phyloP scores from a whole-genome alignment of 2,888 invertebrate genomes.

The Drosophila helvetica region DNA sequence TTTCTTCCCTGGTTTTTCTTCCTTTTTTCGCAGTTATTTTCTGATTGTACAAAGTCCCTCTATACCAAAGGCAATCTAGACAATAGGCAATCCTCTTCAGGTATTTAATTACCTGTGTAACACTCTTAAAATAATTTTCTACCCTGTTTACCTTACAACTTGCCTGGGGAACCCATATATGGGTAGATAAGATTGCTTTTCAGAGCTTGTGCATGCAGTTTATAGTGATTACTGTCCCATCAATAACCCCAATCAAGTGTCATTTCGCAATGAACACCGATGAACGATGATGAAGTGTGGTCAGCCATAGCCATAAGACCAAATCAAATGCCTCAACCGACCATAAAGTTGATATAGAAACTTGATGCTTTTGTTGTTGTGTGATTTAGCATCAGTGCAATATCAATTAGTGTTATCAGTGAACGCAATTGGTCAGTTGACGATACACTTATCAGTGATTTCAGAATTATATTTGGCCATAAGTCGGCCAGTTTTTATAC shows the following conservation, averaged over 20 bases:
- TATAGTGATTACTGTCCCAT: constrained; percentile 19
- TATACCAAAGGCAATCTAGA: not conserved
- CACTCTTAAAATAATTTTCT: not conserved
- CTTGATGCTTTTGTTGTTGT: constrained; percentile 12
- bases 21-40: not conserved
- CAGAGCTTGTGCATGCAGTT: constrained; percentile 13
- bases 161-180: not conserved
- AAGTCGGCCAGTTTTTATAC: constrained; percentile 34
- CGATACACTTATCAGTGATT: constrained; percentile 59
- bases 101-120: not conserved
- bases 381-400: constrained; percentile 47
- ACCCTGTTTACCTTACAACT: not conserved
- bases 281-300: constrained; percentile 36
- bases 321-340: constrained; percentile 32
- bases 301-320: constrained; percentile 22
- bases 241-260: constrained; percentile 39
- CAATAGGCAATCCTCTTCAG: not conserved
- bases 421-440: constrained; percentile 56
- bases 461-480: constrained; percentile 50
- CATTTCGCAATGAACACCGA: constrained; percentile 32
- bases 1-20: not conserved
- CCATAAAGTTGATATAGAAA: constrained; percentile 12
- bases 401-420: constrained; percentile 48
- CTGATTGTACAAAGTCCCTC: not conserved
- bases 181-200: constrained; percentile 23